phyloP scores from a whole-genome alignment of 35 echinoderm and acorn worm genomes.

The Ptychodera flava region DNA sequence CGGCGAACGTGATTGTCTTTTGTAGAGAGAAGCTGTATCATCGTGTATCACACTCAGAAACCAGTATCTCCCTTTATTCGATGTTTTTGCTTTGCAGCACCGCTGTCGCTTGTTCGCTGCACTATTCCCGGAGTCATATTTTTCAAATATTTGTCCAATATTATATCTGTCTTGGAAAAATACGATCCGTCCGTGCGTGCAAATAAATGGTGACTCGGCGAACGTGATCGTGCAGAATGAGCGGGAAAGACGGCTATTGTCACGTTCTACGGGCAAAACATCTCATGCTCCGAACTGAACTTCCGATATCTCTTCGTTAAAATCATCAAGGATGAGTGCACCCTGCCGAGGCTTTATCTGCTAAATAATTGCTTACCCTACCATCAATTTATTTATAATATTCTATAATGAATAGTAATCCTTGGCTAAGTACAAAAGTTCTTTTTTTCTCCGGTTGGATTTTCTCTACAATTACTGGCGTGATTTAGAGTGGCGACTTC shows the following conservation, averaged over 20 bases:
- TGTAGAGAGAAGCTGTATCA: background rate
- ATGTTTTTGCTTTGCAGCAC: background rate
- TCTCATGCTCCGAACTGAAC: background rate
- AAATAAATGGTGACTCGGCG: background rate
- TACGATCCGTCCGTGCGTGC: background rate
- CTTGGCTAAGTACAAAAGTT: background rate
- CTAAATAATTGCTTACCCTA: background rate
- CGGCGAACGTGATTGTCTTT: background rate
- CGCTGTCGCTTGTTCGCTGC: background rate
- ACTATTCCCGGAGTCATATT: background rate
- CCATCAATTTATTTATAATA: background rate
- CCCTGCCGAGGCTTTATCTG: background rate
- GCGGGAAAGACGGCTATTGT: background rate
- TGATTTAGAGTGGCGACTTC: background rate
- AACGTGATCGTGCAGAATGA: background rate
- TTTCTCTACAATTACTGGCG: background rate
- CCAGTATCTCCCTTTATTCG: background rate
- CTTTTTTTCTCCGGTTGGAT: background rate
- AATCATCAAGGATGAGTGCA: background rate
- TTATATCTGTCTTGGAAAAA: constrained; percentile 2
- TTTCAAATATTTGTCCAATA: constrained; percentile 2
- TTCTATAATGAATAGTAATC: constrained; percentile 2
- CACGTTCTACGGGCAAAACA: background rate
- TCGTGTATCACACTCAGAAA: background rate
- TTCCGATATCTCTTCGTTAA: background rate